These are phyloP conservation scores for Rhagologus leucostigma DNA, from an alignment of 2,113 vertebrate genomes.

Conservation along the genomic window DNA sequence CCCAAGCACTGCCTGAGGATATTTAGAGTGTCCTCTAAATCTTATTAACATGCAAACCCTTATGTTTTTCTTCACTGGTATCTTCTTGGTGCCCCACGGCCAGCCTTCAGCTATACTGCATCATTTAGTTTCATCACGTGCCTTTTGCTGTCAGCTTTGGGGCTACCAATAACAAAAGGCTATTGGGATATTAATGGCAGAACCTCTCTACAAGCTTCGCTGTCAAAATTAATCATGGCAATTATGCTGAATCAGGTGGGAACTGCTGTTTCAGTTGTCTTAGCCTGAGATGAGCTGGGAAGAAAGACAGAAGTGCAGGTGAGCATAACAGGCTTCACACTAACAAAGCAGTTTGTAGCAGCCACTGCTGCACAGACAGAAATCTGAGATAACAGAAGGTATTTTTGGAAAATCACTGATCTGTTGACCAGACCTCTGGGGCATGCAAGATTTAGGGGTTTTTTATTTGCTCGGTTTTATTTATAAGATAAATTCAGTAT, in stretches of 20 bases:
- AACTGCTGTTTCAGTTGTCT: background rate
- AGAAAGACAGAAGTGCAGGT: background rate
- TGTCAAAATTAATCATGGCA: constrained; percentile 6
- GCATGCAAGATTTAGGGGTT: background rate
- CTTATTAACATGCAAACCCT: background rate
- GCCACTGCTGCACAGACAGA: background rate
- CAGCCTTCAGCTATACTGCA: background rate
- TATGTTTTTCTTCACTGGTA: background rate
- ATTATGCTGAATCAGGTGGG: background rate
- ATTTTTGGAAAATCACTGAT: background rate
- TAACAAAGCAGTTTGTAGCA: background rate
- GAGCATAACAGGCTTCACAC: background rate
- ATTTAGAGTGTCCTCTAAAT: background rate
- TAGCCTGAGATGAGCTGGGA: background rate
- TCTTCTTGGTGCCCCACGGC: background rate
- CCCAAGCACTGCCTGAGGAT: background rate
- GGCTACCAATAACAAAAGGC: background rate
- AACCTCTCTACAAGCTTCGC: background rate
- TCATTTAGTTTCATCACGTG: background rate
- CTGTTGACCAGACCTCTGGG: background rate
- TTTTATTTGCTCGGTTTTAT: background rate
- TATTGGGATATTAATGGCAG: background rate
- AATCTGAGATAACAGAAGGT: background rate
- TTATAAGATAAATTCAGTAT: background rate
- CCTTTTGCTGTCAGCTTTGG: background rate